These are phyloP conservation scores for Zoanthus solanderi DNA, from an alignment of 92 coral and sea anemone species.

Conservation along the genomic window DNA sequence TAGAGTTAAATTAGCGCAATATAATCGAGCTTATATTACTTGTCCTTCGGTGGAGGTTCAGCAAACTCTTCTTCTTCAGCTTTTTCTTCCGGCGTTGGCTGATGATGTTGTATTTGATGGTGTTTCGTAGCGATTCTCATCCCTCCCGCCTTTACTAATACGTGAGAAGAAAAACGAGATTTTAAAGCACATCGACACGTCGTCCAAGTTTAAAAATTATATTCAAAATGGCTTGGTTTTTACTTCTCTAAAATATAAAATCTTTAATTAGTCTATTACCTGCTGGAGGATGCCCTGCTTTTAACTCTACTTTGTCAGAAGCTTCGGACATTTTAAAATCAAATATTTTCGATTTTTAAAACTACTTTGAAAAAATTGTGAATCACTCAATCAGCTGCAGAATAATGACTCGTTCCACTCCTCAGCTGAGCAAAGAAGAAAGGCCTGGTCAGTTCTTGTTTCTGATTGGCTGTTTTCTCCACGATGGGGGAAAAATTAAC, in stretches of 20 bases:
- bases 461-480: slow-evolving; percentile 52
- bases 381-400: not conserved
- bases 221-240: not conserved
- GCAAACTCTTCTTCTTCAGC: slow-evolving; percentile 97
- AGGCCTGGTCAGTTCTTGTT: slow-evolving; percentile 27
- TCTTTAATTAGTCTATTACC: slow-evolving; percentile 57
- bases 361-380: not conserved
- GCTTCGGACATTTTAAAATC: slow-evolving; percentile 72
- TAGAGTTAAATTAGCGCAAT: no score
- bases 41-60: slow-evolving; percentile 77
- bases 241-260: not conserved
- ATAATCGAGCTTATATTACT: slow-evolving; percentile 34
- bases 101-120: slow-evolving; percentile 76
- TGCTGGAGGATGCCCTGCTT: slow-evolving; percentile 99
- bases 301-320: slow-evolving; percentile 75
- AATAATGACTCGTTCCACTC: slow-evolving; percentile 24
- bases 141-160: slow-evolving; percentile 96
- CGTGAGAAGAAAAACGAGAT: not conserved
- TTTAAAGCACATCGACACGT: not conserved
- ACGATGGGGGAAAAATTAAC: not conserved
- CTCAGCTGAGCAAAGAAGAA: slow-evolving; percentile 66
- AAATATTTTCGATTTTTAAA: slow-evolving; percentile 1
- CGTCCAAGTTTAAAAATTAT: not conserved
- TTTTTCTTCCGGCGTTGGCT: slow-evolving; percentile 87
- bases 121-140: slow-evolving; percentile 89